These are phyloP conservation scores for Philereme transversata DNA, from an alignment of 2,888 invertebrate species.

Conservation along the genomic window DNA sequence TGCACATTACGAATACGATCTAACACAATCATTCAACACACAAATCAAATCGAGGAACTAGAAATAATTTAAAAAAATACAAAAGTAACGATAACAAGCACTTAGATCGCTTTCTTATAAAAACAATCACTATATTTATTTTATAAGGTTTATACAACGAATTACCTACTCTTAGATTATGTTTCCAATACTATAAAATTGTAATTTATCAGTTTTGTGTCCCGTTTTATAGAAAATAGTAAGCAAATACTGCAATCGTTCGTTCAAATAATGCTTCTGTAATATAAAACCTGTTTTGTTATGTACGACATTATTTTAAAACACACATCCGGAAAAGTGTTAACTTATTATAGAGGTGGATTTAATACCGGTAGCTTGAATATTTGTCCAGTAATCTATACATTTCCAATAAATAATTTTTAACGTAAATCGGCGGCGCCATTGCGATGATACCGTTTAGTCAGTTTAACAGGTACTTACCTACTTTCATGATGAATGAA, in stretches of 20 bases:
- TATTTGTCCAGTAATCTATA: too few species aligned
- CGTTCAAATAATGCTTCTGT: neutral
- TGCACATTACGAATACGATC: conserved; percentile 23
- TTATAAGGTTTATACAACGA: conserved; percentile 8
- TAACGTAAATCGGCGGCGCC: too few species aligned
- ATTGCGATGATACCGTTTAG: too few species aligned
- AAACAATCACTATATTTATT: conserved; percentile 9
- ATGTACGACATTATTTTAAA: too few species aligned
- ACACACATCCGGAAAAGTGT: too few species aligned
- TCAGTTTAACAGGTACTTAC: too few species aligned
- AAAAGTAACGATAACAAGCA: conserved; percentile 22
- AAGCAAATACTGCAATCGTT: neutral
- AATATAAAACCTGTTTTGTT: neutral
- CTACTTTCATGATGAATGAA: too few species aligned
- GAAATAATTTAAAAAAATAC: conserved; percentile 32
- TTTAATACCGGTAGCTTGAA: too few species aligned
- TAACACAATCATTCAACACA: conserved; percentile 15
- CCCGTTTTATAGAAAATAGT: neutral
- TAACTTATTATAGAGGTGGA: too few species aligned
- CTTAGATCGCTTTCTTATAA: conserved; percentile 4
- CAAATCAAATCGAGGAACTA: conserved; percentile 12
- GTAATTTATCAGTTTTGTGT: conserved; percentile 2
- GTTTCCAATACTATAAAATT: conserved; percentile 2
- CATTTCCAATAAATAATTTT: too few species aligned
- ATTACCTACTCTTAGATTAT: neutral